phyloP scores from a whole-genome alignment of 2,888 invertebrate genomes.

The Aromia moschata region DNA sequence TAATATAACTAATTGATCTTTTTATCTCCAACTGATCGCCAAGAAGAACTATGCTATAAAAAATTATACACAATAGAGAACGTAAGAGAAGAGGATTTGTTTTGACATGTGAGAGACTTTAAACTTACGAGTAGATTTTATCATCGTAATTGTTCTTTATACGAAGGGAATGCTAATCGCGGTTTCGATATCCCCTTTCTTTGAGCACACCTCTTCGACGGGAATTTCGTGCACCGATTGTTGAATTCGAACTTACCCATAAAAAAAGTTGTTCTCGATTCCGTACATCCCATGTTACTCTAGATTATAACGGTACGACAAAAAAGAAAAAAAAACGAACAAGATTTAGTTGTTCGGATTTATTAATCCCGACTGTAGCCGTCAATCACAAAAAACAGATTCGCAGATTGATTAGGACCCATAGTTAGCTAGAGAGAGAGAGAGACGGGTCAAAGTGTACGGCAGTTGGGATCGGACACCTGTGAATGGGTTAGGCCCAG shows the following conservation, averaged over 20 bases:
- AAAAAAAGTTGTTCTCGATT: background rate
- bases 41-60: too few species aligned
- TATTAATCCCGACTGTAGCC: constrained; percentile 22
- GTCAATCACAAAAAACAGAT: constrained; percentile 25
- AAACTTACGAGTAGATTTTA: background rate
- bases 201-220: background rate
- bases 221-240: background rate
- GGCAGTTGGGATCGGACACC: constrained; percentile 49
- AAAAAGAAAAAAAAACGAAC: background rate
- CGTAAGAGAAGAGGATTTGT: too few species aligned
- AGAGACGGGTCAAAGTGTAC: constrained; percentile 18
- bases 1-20: too few species aligned
- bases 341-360: constrained; percentile 13
- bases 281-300: constrained; percentile 7
- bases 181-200: background rate
- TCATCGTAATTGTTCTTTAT: background rate
- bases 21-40: too few species aligned
- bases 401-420: constrained; percentile 24
- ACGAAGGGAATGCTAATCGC: background rate
- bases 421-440: constrained; percentile 13
- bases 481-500: constrained; percentile 50
- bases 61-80: too few species aligned
- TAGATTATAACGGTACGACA: constrained; percentile 11
- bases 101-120: background rate
- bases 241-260: background rate